Percentiles rank a stretch among this genome's conserved stretches.
Evolutionary conservation across 2,113 vertebrate genomes (phyloP).

Genomic region (Stegostoma tigrinum): DNA sequence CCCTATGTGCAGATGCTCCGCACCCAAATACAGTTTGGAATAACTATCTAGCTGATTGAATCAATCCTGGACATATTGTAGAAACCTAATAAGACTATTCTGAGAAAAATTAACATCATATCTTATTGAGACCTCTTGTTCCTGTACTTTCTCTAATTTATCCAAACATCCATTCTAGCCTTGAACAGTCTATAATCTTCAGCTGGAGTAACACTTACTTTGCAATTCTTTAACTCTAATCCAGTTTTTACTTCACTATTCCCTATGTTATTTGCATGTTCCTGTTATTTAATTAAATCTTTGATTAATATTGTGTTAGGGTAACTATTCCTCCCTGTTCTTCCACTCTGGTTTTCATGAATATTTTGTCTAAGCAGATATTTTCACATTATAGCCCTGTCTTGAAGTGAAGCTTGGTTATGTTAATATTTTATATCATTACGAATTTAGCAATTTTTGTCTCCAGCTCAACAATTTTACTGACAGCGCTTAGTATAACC

Average conservation of each 20-base stretch:
- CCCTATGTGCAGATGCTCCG: not conserved
- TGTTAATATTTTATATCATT: not conserved
- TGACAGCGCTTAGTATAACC: not conserved
- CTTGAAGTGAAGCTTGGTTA: not conserved
- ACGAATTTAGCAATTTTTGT: not conserved
- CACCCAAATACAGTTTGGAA: not conserved
- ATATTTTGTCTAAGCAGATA: not conserved
- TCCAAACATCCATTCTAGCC: not conserved
- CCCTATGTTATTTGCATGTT: not conserved
- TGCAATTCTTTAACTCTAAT: not conserved
- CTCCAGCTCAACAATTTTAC: not conserved
- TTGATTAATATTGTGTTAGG: not conserved
- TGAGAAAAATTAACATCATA: not conserved
- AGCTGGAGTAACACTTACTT: not conserved
- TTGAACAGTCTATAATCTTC: not conserved
- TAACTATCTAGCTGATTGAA: not conserved
- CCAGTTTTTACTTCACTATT: not conserved
- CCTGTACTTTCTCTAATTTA: not conserved
- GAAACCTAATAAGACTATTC: not conserved
- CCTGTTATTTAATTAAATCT: not conserved
- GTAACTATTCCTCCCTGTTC: not conserved
- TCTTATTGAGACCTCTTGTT: not conserved
- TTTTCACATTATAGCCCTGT: not conserved
- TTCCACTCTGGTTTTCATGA: not conserved
- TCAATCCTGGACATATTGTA: not conserved